Evolutionary conservation across 1,140 invertebrate genomes (phyloP).

Genomic region (Drosophila auraria): DNA sequence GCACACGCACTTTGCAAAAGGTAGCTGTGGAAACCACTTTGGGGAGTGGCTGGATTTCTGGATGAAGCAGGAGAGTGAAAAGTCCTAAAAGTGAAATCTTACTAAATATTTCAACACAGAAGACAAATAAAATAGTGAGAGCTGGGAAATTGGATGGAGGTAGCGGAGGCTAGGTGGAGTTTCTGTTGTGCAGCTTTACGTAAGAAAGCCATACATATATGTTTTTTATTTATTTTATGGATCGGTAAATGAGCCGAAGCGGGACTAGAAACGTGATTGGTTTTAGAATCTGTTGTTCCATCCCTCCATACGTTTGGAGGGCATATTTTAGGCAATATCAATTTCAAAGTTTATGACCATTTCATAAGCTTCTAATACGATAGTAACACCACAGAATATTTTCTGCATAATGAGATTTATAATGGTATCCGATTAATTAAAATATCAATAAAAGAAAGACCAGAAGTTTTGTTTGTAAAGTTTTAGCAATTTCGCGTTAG

Average conservation of each 20-base stretch:
- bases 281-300: too few species aligned
- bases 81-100: slow-evolving; percentile 70
- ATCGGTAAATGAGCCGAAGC: slow-evolving; percentile 3
- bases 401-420: too few species aligned
- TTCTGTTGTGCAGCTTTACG: slow-evolving; percentile 13
- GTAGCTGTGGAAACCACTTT: slow-evolving; percentile 57
- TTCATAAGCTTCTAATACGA: too few species aligned
- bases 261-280: background rate
- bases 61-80: background rate
- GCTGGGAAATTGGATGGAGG: background rate
- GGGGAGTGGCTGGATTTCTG: slow-evolving; percentile 14
- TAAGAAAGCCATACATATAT: slow-evolving; percentile 56
- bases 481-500: background rate
- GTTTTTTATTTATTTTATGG: slow-evolving; percentile 31
- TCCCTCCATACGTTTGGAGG: too few species aligned
- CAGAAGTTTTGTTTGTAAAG: too few species aligned
- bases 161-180: background rate
- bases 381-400: too few species aligned
- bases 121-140: slow-evolving; percentile 38
- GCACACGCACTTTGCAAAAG: slow-evolving; percentile 70
- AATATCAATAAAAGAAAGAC: too few species aligned
- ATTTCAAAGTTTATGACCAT: too few species aligned
- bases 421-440: too few species aligned
- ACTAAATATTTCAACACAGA: slow-evolving; percentile 75
- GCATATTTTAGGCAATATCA: too few species aligned